phyloP scores from a whole-genome alignment of 2,797 vertebrate genomes.

The Coendou prehensilis region DNA sequence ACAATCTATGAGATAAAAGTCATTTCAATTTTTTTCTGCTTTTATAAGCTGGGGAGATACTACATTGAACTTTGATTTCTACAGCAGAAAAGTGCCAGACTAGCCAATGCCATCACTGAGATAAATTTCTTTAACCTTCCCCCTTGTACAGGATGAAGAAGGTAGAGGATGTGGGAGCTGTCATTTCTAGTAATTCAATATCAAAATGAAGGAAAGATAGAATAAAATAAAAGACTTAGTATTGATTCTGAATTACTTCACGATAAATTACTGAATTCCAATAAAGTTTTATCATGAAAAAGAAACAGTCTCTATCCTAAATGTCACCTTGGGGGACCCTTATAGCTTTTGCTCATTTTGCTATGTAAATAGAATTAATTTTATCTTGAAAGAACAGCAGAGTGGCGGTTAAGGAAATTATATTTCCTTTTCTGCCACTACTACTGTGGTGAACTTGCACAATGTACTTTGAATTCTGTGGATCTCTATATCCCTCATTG shows the following conservation, averaged over 20 bases:
- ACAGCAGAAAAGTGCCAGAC: background rate
- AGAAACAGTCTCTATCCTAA: conserved; percentile 70
- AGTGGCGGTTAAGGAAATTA: conserved; percentile 70
- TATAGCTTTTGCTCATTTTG: conserved; percentile 72
- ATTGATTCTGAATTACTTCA: conserved; percentile 80
- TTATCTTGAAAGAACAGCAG: conserved; percentile 74
- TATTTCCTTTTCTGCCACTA: conserved; percentile 68
- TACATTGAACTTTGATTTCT: background rate
- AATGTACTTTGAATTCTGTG: conserved; percentile 51
- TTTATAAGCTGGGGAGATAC: conserved; percentile 45
- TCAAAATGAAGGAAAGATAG: conserved; percentile 72
- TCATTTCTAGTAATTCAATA: conserved; percentile 77
- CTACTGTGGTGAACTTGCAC: conserved; percentile 33
- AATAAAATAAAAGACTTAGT: conserved; percentile 80
- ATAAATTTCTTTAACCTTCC: conserved; percentile 40
- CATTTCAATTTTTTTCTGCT: background rate
- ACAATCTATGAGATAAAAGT: conserved; percentile 10
- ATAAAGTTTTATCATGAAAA: conserved; percentile 71
- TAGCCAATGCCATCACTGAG: background rate
- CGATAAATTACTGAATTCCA: conserved; percentile 72
- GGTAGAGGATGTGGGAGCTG: conserved; percentile 53
- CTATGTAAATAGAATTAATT: conserved; percentile 83
- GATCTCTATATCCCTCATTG: conserved; percentile 41
- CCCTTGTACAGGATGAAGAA: conserved; percentile 46
- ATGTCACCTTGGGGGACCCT: conserved; percentile 75